Base-by-base conservation (phyloP, 1,140 invertebrate genomes). In the Platyscapa corneri region DNA sequence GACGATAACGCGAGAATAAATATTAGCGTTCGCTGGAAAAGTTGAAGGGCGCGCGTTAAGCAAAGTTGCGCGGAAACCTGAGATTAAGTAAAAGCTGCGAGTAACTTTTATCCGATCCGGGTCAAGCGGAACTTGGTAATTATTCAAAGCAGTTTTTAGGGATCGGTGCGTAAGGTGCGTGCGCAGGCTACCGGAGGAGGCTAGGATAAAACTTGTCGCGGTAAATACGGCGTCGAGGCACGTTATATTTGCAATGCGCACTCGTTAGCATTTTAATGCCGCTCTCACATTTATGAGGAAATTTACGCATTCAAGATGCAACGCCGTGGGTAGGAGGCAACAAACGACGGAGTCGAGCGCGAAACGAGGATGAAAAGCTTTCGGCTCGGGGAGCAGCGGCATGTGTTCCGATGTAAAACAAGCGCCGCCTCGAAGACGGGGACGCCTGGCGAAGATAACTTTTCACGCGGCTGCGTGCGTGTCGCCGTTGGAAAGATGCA, bases 401-500 rank as follows among this genome's bases (percentile, higher is more conserved):
- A 42, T 32, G 27, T 60, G 65, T 70, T 72, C 37, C 37, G 39
- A 42, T 42, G 39, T 74, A 42, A 74, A 74, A 42, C 23, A 74
- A n/a, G 23, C 20, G 23, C 23, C 18, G 64, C 18, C 3, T n/a
- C n/a, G n/a, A n/a, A 72, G 20, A 16, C 27, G 78, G 8, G 8
- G 78, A 53, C 3, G 2, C 8, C 64, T 14, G 39, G 42, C 42
- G 67, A 56, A 74, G 53, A 82, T 72, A 42, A 82, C 82, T 67
- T 78, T 83, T 34, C 74, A 67, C 1, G 27, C 10, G 39, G 27
- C 37, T 42, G 39, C 10, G 27, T 27, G 27, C 0, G 20, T 8
- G 34, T 8, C 18, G 34, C 70, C 34, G 18, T 30, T 32, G 82
- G 82, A 23, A 83, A 83, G 78, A n/a, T 34, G 53, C 80, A 77